phyloP scores from a whole-genome alignment of 2,888 invertebrate species.

The Cotesia congregata region DNA sequence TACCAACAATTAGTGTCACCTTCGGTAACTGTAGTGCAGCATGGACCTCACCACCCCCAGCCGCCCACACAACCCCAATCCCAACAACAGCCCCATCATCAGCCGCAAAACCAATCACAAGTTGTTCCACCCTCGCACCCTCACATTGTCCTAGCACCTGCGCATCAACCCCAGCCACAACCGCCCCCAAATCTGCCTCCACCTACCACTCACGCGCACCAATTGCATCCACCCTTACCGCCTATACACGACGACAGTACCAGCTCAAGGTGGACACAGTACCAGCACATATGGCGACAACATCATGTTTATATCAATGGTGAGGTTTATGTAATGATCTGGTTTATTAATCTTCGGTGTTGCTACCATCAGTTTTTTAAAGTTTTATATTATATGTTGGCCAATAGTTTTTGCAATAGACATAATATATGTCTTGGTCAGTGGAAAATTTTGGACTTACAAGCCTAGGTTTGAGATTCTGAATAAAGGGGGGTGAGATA shows the following conservation, averaged over 20 bases:
- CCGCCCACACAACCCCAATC: slow-evolving; percentile 58
- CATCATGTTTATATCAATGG: slow-evolving; percentile 84
- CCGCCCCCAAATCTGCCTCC: slow-evolving; percentile 74
- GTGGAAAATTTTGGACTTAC: too few relatives aligned
- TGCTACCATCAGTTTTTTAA: too few relatives aligned
- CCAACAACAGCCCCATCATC: slow-evolving; percentile 56
- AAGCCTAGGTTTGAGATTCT: too few relatives aligned
- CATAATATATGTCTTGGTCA: too few relatives aligned
- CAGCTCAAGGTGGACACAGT: slow-evolving; percentile 78
- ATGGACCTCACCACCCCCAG: slow-evolving; percentile 65
- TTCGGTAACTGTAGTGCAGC: slow-evolving; percentile 66
- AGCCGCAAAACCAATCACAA: slow-evolving; percentile 52
- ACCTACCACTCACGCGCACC: slow-evolving; percentile 77
- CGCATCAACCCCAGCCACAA: slow-evolving; percentile 60
- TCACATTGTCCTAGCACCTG: slow-evolving; percentile 65
- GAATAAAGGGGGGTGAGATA: too few relatives aligned
- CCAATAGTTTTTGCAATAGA: too few relatives aligned
- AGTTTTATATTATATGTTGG: too few relatives aligned
- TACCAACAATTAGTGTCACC: slow-evolving; percentile 73
- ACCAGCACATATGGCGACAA: slow-evolving; percentile 84
- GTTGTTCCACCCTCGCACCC: slow-evolving; percentile 58
- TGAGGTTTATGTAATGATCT: slow-evolving; percentile 70
- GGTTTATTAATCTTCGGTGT: not conserved
- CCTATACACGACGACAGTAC: slow-evolving; percentile 76
- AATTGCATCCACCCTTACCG: slow-evolving; percentile 76